These are phyloP conservation scores for Acromyrmex echinatior DNA, from an alignment of 1,140 invertebrate species.

Conservation along the genomic window DNA sequence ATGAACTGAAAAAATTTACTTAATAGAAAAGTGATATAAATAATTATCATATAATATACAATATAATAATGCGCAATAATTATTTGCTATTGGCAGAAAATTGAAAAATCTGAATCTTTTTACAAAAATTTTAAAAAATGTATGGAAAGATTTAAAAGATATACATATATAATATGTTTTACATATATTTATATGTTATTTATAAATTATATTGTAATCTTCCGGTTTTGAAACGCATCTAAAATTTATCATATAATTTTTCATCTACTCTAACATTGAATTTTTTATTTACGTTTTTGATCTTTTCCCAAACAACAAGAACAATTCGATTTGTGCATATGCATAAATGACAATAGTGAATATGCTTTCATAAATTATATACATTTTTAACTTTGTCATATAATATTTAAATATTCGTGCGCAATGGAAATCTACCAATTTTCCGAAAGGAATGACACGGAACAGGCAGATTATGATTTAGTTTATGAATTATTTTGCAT, in stretches of 20 bases:
- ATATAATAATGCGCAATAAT: no score
- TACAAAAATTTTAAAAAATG: no score
- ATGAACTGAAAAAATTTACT: no score
- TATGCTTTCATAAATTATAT: slow-evolving; percentile 42
- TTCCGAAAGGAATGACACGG: slow-evolving; percentile 23
- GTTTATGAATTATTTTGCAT: slow-evolving; percentile 23
- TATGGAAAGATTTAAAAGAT: no score
- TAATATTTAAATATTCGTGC: slow-evolving; percentile 46
- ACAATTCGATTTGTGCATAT: slow-evolving; percentile 33
- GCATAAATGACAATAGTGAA: slow-evolving; percentile 4
- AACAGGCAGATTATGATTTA: slow-evolving; percentile 32
- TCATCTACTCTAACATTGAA: slow-evolving; percentile 7
- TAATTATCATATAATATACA: no score
- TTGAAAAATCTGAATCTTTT: no score
- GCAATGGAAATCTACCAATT: slow-evolving; percentile 15
- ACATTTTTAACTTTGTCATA: slow-evolving; percentile 38
- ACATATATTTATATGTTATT: neutral
- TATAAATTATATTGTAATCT: neutral
- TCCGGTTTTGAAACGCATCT: slow-evolving; percentile 6
- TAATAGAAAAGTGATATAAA: no score
- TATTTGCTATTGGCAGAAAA: no score
- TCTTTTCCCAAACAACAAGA: slow-evolving; percentile 28
- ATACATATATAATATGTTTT: no score
- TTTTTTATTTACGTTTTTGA: slow-evolving; percentile 25
- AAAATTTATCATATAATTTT: slow-evolving; percentile 21